Evolutionary conservation across 2,797 vertebrate species (phyloP).

Genomic region (Coreius guichenoti): DNA sequence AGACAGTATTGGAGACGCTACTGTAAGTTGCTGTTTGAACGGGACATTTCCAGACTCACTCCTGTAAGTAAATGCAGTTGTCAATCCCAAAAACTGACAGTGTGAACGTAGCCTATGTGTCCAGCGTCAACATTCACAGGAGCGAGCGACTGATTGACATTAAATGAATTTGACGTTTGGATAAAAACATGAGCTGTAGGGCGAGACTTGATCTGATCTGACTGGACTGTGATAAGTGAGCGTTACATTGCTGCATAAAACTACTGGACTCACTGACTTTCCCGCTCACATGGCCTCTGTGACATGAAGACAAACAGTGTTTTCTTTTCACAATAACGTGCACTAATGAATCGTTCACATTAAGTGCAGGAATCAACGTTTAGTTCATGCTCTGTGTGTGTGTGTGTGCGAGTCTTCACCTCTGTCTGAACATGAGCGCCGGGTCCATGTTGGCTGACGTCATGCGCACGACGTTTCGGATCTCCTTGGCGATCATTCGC

Average conservation of each 20-base stretch:
- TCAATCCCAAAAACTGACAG: too few species aligned
- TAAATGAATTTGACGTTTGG: background rate
- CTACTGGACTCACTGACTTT: background rate
- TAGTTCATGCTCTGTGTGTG: background rate
- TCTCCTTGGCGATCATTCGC: constrained; percentile 97
- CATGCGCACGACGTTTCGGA: constrained; percentile 92
- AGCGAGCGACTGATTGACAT: background rate
- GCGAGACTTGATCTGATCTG: background rate
- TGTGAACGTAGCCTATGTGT: too few species aligned
- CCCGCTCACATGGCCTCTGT: background rate
- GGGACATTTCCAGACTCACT: too few species aligned
- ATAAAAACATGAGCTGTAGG: background rate
- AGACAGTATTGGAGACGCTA: too few species aligned
- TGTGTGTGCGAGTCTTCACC: constrained; percentile 76
- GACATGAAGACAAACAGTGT: background rate
- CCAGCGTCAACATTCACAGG: background rate
- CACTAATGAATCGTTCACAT: background rate
- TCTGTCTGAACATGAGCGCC: constrained; percentile 96
- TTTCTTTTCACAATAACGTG: background rate
- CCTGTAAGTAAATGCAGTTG: too few species aligned
- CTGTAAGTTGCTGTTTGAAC: too few species aligned
- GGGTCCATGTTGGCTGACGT: constrained; percentile 98
- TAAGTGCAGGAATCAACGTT: background rate
- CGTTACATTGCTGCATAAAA: background rate
- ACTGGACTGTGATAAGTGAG: background rate